These are phyloP conservation scores for Neodontobutis hainanensis DNA, from an alignment of 2,113 vertebrate genomes.

Conservation along the genomic window DNA sequence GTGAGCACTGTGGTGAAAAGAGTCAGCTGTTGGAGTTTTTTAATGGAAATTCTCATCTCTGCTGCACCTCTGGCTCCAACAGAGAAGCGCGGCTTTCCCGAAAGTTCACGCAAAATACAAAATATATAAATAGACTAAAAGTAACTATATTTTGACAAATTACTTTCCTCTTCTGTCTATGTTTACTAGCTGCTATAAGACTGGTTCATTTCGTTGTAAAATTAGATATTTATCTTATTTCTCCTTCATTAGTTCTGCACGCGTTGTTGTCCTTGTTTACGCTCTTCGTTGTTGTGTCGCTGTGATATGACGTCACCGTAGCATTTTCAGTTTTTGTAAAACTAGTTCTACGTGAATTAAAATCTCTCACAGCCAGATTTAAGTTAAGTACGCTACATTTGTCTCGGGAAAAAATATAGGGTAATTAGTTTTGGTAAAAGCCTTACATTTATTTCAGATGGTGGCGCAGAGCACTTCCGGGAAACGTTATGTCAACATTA, in stretches of 20 bases:
- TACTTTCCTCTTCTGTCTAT: not conserved
- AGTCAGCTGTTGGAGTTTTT: constrained; percentile 81
- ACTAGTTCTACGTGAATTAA: too few relatives aligned
- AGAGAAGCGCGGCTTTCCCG: too few relatives aligned
- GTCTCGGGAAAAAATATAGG: too few relatives aligned
- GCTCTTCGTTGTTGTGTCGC: not conserved
- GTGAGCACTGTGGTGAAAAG: constrained; percentile 82
- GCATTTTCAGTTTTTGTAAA: too few relatives aligned
- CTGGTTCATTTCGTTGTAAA: not conserved
- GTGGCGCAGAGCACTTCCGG: too few relatives aligned
- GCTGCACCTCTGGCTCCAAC: not conserved
- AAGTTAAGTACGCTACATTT: too few relatives aligned
- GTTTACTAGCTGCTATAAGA: not conserved
- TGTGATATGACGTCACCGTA: not conserved
- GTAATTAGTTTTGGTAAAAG: too few relatives aligned
- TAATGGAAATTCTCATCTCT: constrained; percentile 76
- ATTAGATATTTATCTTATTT: not conserved
- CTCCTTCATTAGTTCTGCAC: not conserved
- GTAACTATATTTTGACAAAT: not conserved
- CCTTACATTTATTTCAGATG: too few relatives aligned
- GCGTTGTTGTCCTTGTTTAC: constrained; percentile 1
- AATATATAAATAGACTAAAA: too few relatives aligned
- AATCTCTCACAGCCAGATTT: too few relatives aligned
- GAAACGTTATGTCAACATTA: not conserved
- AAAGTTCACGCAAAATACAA: too few relatives aligned